Evolutionary conservation across 2,797 vertebrate species (phyloP).

Genomic region (Notoglanidium macrostoma): DNA sequence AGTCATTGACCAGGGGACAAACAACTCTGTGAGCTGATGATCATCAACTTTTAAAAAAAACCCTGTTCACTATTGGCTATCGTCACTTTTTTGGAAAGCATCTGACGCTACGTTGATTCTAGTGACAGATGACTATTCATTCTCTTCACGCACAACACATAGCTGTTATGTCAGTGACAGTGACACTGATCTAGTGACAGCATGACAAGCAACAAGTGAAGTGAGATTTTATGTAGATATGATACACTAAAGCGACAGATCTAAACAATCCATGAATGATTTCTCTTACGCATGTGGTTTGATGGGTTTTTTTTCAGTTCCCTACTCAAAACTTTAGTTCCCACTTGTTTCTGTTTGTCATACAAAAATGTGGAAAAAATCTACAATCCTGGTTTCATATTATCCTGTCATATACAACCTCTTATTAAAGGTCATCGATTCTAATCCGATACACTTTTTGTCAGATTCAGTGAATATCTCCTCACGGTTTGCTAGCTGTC

Average conservation of each 20-base stretch:
- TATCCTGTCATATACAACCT: no score
- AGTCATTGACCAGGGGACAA: not conserved
- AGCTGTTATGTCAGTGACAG: not conserved
- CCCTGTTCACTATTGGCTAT: no score
- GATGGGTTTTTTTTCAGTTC: not conserved
- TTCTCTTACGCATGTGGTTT: not conserved
- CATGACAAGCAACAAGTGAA: not conserved
- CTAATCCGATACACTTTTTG: no score
- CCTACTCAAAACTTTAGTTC: not conserved
- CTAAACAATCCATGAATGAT: not conserved
- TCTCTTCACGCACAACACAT: not conserved
- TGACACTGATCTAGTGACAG: not conserved
- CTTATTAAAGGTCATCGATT: no score
- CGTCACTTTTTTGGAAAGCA: not conserved
- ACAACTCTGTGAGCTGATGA: not conserved
- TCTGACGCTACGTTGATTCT: not conserved
- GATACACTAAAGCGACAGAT: not conserved
- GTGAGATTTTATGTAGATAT: not conserved
- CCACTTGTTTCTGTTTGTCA: no score
- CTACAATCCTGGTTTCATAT: no score
- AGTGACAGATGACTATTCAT: not conserved
- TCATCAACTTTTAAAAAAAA: not conserved
- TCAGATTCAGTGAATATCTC: no score
- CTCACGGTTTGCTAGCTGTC: no score
- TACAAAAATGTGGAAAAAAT: no score